These are phyloP conservation scores for Campaea margaritaria DNA, from an alignment of 2,888 invertebrate species.

Conservation along the genomic window DNA sequence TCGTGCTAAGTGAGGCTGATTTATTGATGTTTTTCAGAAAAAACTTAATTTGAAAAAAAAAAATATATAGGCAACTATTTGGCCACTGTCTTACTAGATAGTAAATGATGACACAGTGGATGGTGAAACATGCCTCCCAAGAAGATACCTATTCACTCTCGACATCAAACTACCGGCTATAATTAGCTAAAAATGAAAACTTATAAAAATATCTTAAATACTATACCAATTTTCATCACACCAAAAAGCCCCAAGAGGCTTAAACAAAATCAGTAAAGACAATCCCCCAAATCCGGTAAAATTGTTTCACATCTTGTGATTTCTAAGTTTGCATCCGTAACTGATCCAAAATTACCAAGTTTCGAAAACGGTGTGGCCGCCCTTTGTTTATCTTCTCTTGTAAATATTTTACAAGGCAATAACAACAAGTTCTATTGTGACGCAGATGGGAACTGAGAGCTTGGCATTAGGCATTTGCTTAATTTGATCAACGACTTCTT, in stretches of 20 bases:
- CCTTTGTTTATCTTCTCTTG: conserved; percentile 25
- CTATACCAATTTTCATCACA: not conserved
- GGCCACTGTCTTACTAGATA: too few species aligned
- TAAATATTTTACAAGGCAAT: conserved; percentile 21
- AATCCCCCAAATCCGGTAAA: conserved; percentile 19
- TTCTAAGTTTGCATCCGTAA: conserved; percentile 31
- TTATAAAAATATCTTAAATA: too few species aligned
- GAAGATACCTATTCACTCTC: too few species aligned
- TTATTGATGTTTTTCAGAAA: not conserved
- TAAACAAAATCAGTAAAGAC: conserved; percentile 1
- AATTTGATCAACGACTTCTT: not conserved
- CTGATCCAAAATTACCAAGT: conserved; percentile 32
- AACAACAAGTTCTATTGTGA: conserved; percentile 1
- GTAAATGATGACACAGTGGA: too few species aligned
- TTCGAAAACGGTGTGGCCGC: conserved; percentile 10
- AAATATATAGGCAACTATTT: too few species aligned
- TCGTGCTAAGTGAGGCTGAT: not conserved
- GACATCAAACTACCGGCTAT: too few species aligned
- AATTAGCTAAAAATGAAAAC: too few species aligned
- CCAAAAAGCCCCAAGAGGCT: not conserved
- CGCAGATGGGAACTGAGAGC: conserved; percentile 2
- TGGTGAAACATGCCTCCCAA: too few species aligned
- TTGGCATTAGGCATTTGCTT: not conserved
- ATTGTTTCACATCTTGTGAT: conserved; percentile 31
- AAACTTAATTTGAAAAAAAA: too few species aligned